Percentiles rank a stretch among this genome's conserved stretches.
phyloP scores from a whole-genome alignment of 2,797 vertebrate genomes.

The Aeoliscus strigatus region DNA sequence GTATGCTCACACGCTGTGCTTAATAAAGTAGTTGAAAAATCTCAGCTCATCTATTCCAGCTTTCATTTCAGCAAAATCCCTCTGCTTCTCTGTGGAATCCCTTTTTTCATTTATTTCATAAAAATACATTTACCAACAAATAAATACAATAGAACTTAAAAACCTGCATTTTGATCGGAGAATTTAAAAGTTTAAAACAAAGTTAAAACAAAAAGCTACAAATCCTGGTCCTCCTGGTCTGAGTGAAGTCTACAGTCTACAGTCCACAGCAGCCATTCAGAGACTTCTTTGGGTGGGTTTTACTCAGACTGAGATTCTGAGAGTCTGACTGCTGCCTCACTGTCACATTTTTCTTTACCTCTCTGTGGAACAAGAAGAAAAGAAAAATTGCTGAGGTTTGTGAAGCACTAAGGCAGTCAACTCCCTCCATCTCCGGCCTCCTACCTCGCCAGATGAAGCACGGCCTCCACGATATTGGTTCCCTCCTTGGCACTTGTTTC shows the following conservation, averaged over 20 bases:
- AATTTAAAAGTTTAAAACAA: too few species aligned
- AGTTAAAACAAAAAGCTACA: too few species aligned
- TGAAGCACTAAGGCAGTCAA: constrained; percentile 2
- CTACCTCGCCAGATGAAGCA: constrained; percentile 75
- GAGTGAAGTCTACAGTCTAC: constrained; percentile 6
- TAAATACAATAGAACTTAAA: too few species aligned
- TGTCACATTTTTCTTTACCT: constrained; percentile 65
- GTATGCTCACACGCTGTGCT: too few species aligned
- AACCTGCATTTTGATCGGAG: too few species aligned
- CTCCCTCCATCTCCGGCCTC: constrained; percentile 5
- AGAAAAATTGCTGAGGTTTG: constrained; percentile 3
- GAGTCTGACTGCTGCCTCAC: constrained; percentile 35
- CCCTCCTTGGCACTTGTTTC: constrained; percentile 78
- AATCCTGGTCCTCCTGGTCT: too few species aligned
- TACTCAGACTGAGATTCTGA: constrained; percentile 46
- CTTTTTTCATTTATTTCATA: too few species aligned
- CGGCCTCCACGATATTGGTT: constrained; percentile 68
- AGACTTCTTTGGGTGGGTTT: constrained; percentile 42
- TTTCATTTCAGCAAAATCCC: too few species aligned
- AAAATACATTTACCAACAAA: too few species aligned
- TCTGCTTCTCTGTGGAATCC: too few species aligned
- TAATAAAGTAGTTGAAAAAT: too few species aligned
- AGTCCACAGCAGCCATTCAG: constrained; percentile 58
- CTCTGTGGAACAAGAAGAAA: constrained; percentile 45
- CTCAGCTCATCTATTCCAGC: too few species aligned